Base-by-base conservation (phyloP, 2,113 vertebrate species). In the Forbesichthys papilliferus region DNA sequence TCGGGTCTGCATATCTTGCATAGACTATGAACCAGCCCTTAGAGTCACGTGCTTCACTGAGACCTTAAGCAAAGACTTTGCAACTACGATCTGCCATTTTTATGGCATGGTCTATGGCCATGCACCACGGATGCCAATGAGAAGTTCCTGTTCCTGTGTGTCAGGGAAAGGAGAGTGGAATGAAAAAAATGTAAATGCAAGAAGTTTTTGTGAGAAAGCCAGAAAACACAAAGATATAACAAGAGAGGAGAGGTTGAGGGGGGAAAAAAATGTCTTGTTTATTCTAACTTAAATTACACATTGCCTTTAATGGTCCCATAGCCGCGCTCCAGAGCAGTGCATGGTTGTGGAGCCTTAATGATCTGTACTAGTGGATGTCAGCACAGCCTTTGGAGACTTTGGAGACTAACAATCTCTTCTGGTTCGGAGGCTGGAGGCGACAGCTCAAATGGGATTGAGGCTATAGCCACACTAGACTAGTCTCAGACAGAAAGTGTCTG, bases 241-340 rank as follows among this genome's bases (percentile, higher is more conserved):
- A 68, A 42, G 74, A 73, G 78, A 70, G 76, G 62, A 69, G 58
- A 78, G 78, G 61, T 61, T 60, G 71, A 85, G 60, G 59, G 55
- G 83, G 84, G 79, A 70, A 81, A 86, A 87, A 73, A 61, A 66
- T 64, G 77, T 89, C 89, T 92, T 96, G 95, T 96, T 97, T 98
- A 94, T 93, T 94, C 93, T 93, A 92, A 94, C 92, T 96, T 96
- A 96, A 96, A 96, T 97, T 96, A 93, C 88, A 69, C 92, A 88
- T 94, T 93, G 91, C 90, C 87, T 92, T 20, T 92, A 93, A 93
- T 90, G 87, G 94, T 92, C 93, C 91, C 84, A 78, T 88, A 87
- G 90, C 87, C 88, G 87, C 88, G 90, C 68, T 53, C 58, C 20
- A 46, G 48, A 36, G 88, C 87, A 84, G 90, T 93, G 86, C 84